These are phyloP conservation scores for Microcebus murinus DNA, from an alignment of 2,113 vertebrate species.

Conservation along the genomic window DNA sequence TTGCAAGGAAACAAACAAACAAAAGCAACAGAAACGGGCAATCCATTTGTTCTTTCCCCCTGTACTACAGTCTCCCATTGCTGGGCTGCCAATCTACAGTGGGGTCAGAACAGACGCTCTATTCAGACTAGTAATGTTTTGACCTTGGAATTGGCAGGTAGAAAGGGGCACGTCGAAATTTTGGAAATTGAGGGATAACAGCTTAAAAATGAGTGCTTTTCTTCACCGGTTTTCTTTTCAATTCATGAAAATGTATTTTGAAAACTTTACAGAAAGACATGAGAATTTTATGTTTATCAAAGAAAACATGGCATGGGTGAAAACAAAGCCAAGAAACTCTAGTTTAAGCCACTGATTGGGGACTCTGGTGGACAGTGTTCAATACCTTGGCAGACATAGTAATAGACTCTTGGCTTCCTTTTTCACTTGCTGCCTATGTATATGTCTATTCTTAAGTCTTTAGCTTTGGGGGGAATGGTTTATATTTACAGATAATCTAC, in stretches of 20 bases:
- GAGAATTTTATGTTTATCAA: conserved; percentile 5
- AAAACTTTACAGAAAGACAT: conserved; percentile 1
- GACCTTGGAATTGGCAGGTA: background rate
- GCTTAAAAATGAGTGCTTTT: conserved; percentile 13
- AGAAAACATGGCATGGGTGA: background rate
- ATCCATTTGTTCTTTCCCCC: background rate
- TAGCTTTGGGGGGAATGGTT: background rate
- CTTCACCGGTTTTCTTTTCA: conserved; percentile 13
- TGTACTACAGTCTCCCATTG: background rate
- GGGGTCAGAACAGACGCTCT: background rate
- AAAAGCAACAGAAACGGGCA: background rate
- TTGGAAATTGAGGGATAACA: background rate
- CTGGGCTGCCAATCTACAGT: background rate
- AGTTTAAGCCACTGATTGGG: background rate
- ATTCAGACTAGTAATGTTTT: background rate
- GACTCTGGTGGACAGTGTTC: background rate
- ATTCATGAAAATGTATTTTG: conserved; percentile 22
- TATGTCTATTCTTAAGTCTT: background rate
- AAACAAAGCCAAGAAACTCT: background rate
- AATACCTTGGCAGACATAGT: background rate
- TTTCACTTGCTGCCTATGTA: background rate
- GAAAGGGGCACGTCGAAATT: background rate
- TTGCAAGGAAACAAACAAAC: background rate
- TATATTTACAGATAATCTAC: conserved; percentile 1
- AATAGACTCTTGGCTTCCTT: background rate